Evolutionary conservation across 1,140 invertebrate genomes (phyloP), one percentile per base, ranked within the genome.

Genomic region (Dolichoris vasculosae): DNA sequence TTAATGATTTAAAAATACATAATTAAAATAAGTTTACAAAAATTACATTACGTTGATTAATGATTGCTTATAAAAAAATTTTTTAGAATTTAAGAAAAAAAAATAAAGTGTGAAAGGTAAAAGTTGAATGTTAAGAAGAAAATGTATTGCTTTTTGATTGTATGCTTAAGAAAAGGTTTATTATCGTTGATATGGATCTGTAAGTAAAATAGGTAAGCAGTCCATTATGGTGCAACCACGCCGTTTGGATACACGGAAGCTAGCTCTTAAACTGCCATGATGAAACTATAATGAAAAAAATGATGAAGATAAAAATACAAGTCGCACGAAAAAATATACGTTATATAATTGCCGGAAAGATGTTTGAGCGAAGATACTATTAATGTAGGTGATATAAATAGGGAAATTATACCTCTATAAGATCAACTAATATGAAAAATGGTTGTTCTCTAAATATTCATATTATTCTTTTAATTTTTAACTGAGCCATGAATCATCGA

Each of bases 251-350:
- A 91, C 90, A 91, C 89, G 88, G 89, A 91, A 91, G 91, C 92
- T 92, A 92, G 92, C 89, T 89, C 86, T 92, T 90, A 91, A 92
- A 92, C 92, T 93, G 92, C 92, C 92, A 93, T 90, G 89, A 89
- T 87, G 86, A 87, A 88, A 88, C 88, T 87, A 87, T 86, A 81
- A 85, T 84, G 85, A 86, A 76, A 69, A 79, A 77, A 40, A 84
- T 77, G 40, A 48, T 85, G 85, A 80, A 87, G 87, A 84, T 43
- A 75, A 78, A 78, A 59, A 55, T 78, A 11, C 35, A 40, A 67
- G n/a, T 75, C 40, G 20, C n/a, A 69, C 26, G 46, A 73, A 59
- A 48, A 48, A 51, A 69, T 64, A 67, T 59, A 38, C 30, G 26
- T 59, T 73, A 30, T 82, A 75, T 75, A 59, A 82, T 75, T 82